Base-by-base conservation (phyloP, 2,888 invertebrate genomes). In the Netelia melanura region DNA sequence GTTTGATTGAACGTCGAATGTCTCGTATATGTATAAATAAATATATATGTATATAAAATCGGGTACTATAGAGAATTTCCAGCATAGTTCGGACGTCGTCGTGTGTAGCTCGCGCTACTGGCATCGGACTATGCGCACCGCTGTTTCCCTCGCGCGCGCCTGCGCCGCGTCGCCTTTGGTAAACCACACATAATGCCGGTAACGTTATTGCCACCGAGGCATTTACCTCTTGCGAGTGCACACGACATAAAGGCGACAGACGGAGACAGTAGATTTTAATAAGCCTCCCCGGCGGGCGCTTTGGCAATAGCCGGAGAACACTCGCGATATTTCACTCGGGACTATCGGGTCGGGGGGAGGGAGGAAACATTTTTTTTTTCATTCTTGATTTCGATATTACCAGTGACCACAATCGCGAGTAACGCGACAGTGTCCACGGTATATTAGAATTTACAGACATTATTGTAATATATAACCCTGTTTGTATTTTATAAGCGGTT, bases 211-310 rank as follows among this genome's bases (percentile, higher is more conserved):
- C 75, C 56, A 74, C 38, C 65, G 64, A 75, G 83, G 48, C 80
- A 83, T 83, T 83, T 74, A 68, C 78, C 72, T 65, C 30, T 54
- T 56, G 52, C 43, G 44, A 68, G 71, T 74, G 48, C 54, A 44
- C 11, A 52, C 61, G 23, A 48, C 70, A 23, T 25, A 54, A 54
- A 64, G 68, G 44, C 48, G 10, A 83, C 62, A 6, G 74, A 83
- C 38, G 30, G 67, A 83, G 83, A 78, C 52, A 79, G 61, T 44
- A 25, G 61, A 83, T 83, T 83, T 79, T 83, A 83, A 83, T 79
- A 79, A 83, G 83, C 79, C 70, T 70, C 79, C 79, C 83, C 83
- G 79, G 83, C 74, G 79, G 74, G 72, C 62, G 74, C 72, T 74
- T 62, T 52, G 79, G 68, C 74, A 52, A 83, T 44, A 54, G 14